phyloP scores from a whole-genome alignment of 2,888 invertebrate species.

The Noctua comes region DNA sequence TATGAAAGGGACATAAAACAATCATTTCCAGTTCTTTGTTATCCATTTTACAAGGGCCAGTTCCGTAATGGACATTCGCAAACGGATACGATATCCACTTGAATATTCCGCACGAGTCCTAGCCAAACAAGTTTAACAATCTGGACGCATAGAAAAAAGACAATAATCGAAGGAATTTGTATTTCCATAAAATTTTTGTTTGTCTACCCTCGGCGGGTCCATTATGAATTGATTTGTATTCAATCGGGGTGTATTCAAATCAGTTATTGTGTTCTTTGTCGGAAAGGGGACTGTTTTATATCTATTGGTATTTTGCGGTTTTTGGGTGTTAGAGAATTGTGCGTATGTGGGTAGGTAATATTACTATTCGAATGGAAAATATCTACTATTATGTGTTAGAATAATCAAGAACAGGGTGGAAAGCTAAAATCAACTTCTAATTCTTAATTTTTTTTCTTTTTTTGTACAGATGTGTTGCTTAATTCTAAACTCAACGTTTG shows the following conservation, averaged over 20 bases:
- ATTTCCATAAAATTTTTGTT: constrained; percentile 75
- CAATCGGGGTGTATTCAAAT: constrained; percentile 83
- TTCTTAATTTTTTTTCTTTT: no score
- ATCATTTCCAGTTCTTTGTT: background rate
- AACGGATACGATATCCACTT: constrained; percentile 44
- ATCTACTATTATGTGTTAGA: background rate
- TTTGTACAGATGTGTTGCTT: no score
- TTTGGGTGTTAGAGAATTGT: constrained; percentile 31
- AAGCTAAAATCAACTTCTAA: background rate
- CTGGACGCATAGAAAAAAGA: constrained; percentile 66
- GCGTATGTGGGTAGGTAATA: background rate
- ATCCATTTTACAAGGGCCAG: background rate
- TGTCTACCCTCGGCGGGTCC: constrained; percentile 71
- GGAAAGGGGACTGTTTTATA: constrained; percentile 72
- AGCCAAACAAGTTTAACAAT: constrained; percentile 59
- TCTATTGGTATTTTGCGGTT: constrained; percentile 63
- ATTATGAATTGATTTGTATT: constrained; percentile 84
- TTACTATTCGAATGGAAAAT: background rate
- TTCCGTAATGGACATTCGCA: constrained; percentile 12
- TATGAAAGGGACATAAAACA: background rate
- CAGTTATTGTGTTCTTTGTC: constrained; percentile 84
- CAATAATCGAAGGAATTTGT: constrained; percentile 72
- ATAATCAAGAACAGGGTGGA: background rate
- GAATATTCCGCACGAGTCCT: constrained; percentile 54
- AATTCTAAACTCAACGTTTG: no score